Conservation (phyloP, 2,113 vertebrate species). For the Dinomys branickii region DNA sequence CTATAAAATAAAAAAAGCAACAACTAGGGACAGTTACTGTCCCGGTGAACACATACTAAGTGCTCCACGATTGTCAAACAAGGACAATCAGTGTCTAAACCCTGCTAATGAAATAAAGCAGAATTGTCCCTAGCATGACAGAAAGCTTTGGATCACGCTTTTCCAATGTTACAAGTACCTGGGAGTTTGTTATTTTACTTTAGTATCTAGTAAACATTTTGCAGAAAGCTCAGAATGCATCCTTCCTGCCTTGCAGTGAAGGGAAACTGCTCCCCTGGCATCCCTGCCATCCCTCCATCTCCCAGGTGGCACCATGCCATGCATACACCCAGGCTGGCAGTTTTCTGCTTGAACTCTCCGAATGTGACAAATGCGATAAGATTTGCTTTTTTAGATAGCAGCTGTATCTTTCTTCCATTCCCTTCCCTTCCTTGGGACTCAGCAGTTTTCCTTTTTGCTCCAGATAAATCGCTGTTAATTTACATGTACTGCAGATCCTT, state of each 20-base stretch:
- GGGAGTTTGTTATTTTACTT: slow-evolving; percentile 44
- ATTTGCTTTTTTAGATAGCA: slow-evolving; percentile 75
- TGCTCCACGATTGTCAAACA: not conserved
- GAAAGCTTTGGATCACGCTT: not conserved
- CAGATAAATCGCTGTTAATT: slow-evolving; percentile 77
- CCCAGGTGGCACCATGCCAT: slow-evolving; percentile 46
- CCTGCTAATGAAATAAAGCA: not conserved
- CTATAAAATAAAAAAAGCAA: not conserved
- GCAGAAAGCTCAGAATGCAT: slow-evolving; percentile 1
- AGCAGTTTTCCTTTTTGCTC: slow-evolving; percentile 76
- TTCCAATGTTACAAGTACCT: not conserved
- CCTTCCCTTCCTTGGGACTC: slow-evolving; percentile 65
- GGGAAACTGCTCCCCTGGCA: not conserved
- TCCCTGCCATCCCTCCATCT: not conserved
- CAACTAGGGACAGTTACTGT: not conserved
- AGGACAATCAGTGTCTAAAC: not conserved
- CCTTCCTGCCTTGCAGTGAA: slow-evolving; percentile 52
- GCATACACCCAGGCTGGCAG: slow-evolving; percentile 54
- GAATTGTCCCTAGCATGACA: not conserved
- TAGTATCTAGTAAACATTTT: slow-evolving; percentile 33
- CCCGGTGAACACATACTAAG: not conserved
- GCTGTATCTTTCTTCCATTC: slow-evolving; percentile 69
- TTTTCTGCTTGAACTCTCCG: slow-evolving; percentile 75
- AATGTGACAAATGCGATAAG: slow-evolving; percentile 62
- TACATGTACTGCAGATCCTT: slow-evolving; percentile 71